A percentile compares a stretch with the other conserved stretches of the same genome.
phyloP scores from a whole-genome alignment of 2,113 vertebrate species.

The Chloebia gouldiae region DNA sequence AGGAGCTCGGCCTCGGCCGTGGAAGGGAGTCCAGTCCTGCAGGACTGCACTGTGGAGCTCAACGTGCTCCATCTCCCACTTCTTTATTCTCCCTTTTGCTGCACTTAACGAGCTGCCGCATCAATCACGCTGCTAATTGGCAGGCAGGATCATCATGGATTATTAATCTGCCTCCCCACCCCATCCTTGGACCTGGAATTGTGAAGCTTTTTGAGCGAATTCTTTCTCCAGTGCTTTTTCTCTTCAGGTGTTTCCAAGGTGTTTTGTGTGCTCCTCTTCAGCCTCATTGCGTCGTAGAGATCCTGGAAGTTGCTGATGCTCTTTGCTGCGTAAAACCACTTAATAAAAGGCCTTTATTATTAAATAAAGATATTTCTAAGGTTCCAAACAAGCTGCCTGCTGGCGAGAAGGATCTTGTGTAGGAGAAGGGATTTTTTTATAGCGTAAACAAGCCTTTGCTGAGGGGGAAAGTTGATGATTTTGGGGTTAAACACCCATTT shows the following conservation, averaged over 20 bases:
- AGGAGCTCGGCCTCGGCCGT: background rate
- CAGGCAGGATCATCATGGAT: background rate
- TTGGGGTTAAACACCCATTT: background rate
- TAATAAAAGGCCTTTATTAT: background rate
- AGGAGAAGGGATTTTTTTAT: background rate
- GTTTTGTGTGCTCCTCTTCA: background rate
- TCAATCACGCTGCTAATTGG: background rate
- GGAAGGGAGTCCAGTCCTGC: background rate
- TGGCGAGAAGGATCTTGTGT: background rate
- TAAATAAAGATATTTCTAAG: background rate
- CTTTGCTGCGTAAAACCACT: background rate
- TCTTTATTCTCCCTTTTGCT: background rate
- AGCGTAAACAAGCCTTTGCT: slow-evolving; percentile 52
- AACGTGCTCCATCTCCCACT: background rate
- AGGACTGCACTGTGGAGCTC: background rate
- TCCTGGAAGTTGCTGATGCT: background rate
- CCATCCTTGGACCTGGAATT: background rate
- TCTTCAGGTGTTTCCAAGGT: background rate
- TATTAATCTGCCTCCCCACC: background rate
- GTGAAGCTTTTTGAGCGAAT: background rate
- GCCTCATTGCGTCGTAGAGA: background rate
- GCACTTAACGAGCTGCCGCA: background rate
- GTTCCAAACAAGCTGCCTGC: background rate
- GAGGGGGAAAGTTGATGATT: background rate
- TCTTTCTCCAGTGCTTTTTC: background rate